Evolutionary conservation across 2,113 vertebrate species (phyloP).

Genomic region (Cottus gobio): DNA sequence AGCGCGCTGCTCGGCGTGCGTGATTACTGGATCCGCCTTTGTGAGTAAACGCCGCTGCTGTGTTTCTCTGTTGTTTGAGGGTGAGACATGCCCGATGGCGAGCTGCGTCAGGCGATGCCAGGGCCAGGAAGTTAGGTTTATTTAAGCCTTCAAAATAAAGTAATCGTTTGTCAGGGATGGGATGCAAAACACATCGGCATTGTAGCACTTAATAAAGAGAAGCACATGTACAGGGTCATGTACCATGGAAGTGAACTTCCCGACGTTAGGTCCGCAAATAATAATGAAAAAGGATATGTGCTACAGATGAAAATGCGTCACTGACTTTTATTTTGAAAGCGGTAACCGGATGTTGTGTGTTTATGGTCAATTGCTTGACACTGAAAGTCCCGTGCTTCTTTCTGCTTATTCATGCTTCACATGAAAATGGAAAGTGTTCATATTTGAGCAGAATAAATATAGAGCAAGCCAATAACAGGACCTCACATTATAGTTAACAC

Average conservation of each 20-base stretch:
- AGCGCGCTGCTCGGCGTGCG: slow-evolving; percentile 69
- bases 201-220: neutral
- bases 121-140: neutral
- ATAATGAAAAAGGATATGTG: neutral
- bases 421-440: slow-evolving; percentile 15
- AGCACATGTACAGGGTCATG: fast-evolving
- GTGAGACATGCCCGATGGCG: neutral
- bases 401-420: slow-evolving; percentile 75
- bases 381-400: slow-evolving; percentile 46
- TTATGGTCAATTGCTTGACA: neutral
- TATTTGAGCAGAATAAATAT: neutral
- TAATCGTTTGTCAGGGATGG: no score
- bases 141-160: slow-evolving; percentile 53
- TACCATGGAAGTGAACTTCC: fast-evolving
- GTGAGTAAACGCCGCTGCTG: slow-evolving; percentile 74
- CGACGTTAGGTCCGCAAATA: neutral
- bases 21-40: slow-evolving; percentile 75
- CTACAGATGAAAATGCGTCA: neutral
- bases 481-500: neutral
- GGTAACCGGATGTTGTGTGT: neutral
- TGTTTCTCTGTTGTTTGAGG: slow-evolving; percentile 33
- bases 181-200: no score
- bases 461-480: neutral
- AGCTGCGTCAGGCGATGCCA: neutral
- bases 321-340: slow-evolving; percentile 48